Evolutionary conservation across 2,113 vertebrate species (phyloP), one percentile per base, ranked within the genome.

Genomic region (Delphinus delphis): DNA sequence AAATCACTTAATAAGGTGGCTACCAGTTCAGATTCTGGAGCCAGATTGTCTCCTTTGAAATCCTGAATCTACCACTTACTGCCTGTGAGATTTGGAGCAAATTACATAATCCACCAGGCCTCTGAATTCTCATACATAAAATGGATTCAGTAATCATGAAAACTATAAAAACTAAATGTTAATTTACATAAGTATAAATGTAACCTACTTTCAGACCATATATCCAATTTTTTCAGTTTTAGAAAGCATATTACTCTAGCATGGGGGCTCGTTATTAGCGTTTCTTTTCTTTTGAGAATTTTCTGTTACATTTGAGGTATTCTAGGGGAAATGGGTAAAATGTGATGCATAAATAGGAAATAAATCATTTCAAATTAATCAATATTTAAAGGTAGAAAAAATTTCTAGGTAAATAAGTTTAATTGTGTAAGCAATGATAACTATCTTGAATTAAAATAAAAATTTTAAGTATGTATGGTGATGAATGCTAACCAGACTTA

Each of bases 381-480:
- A 85, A 7, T 53, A 36, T 62, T 95, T 84, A 83, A 88, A 93
- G 38, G 53, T 36, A 92, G 62, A 84, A 74, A 70, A 38, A n/a
- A 53, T 41, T 73, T 25, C 63, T 33, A 83, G 31, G 31, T 73
- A 44, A 25, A 26, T 73, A 67, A 33, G 1, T n/a, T 73, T 81
- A 68, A 73, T 21, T 44, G 47, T 36, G 14, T 53, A 74, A 63
- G 5, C 79, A 87, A 87, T 65, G 3, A 90, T 58, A 81, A 28
- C 63, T 63, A 70, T 67, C 28, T 95, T 73, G 62, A 89, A 90
- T 65, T 70, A 84, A 88, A 91, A 79, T 79, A 79, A n/a, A 55
- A 55, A 36, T 58, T 38, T 38, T 60, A 38, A 81, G 33, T 36
- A 60, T 58, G 8, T 58, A 15, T 80, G 53, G n/a, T 58, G 53